Evolutionary conservation across 2,888 invertebrate genomes (phyloP).

Genomic region (Platycheirus albimanus): DNA sequence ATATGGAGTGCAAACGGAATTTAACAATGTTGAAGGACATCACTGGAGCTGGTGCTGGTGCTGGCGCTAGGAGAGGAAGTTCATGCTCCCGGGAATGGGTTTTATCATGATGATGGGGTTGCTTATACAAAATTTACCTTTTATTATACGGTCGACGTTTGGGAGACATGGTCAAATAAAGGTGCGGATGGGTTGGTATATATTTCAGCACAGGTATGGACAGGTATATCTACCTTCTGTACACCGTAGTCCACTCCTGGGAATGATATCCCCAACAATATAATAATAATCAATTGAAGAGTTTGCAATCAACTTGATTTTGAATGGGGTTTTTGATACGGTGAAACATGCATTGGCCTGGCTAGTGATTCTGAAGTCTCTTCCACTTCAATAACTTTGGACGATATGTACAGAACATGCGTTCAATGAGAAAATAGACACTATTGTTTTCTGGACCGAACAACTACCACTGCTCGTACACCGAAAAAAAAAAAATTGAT

Average conservation of each 20-base stretch:
- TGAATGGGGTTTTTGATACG: slow-evolving; percentile 55
- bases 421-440: background rate
- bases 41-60: background rate
- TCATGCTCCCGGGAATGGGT: background rate
- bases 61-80: background rate
- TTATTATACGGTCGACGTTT: slow-evolving; percentile 19
- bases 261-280: slow-evolving; percentile 68
- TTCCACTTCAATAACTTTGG: slow-evolving; percentile 18
- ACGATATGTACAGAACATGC: background rate
- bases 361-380: slow-evolving; percentile 18
- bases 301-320: slow-evolving; percentile 70
- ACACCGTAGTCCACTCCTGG: slow-evolving; percentile 38
- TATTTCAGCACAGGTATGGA: background rate
- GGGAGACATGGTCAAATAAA: slow-evolving; percentile 45
- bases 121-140: slow-evolving; percentile 37
- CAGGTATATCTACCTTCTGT: background rate
- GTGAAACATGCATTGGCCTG: slow-evolving; percentile 41
- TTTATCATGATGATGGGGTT: slow-evolving; percentile 2
- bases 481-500: too few relatives aligned
- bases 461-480: too few relatives aligned
- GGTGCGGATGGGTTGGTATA: slow-evolving; percentile 37
- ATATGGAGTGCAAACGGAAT: slow-evolving; percentile 60
- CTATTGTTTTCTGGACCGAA: background rate
- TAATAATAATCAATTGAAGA: slow-evolving; percentile 73
- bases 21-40: slow-evolving; percentile 64